Evolutionary conservation across 2,888 invertebrate genomes (phyloP).

Genomic region (Subacronicta megacephala): DNA sequence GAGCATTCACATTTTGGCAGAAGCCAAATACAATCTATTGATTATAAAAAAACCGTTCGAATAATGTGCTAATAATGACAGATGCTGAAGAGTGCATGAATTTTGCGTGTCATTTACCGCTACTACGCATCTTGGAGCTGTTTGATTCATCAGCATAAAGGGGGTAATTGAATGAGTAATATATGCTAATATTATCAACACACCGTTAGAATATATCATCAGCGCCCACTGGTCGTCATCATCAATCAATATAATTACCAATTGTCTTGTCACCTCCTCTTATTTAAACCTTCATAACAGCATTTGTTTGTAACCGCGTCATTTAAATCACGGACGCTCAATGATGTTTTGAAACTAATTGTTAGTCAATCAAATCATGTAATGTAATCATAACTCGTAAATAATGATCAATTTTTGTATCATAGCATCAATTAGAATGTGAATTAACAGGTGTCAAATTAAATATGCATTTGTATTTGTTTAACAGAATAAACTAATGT

Average conservation of each 20-base stretch:
- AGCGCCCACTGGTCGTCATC: slow-evolving; percentile 62
- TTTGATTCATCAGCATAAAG: slow-evolving; percentile 37
- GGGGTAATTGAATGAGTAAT: slow-evolving; percentile 53
- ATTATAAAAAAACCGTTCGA: background rate
- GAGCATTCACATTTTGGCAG: no score
- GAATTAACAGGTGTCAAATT: slow-evolving; percentile 1
- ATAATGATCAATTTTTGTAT: slow-evolving; percentile 6
- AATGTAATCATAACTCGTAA: slow-evolving; percentile 14
- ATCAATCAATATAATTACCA: slow-evolving; percentile 81
- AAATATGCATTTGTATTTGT: background rate
- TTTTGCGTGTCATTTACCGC: slow-evolving; percentile 22
- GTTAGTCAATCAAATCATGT: slow-evolving; percentile 38
- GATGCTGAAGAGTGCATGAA: slow-evolving; percentile 3
- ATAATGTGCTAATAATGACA: background rate
- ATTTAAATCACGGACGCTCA: slow-evolving; percentile 25
- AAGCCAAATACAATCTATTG: no score
- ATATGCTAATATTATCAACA: slow-evolving; percentile 48
- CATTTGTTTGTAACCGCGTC: slow-evolving; percentile 46
- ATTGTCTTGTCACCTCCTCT: slow-evolving; percentile 73
- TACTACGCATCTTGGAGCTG: slow-evolving; percentile 10
- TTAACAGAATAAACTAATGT: no score
- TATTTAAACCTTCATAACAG: slow-evolving; percentile 49
- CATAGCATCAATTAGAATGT: background rate
- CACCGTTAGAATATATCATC: slow-evolving; percentile 66
- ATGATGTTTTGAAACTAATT: slow-evolving; percentile 51